A percentile compares a stretch with the other conserved stretches of the same genome.
These are phyloP conservation scores for Harlomillsia oculata DNA, from an alignment of 1,140 invertebrate genomes.

Conservation along the genomic window DNA sequence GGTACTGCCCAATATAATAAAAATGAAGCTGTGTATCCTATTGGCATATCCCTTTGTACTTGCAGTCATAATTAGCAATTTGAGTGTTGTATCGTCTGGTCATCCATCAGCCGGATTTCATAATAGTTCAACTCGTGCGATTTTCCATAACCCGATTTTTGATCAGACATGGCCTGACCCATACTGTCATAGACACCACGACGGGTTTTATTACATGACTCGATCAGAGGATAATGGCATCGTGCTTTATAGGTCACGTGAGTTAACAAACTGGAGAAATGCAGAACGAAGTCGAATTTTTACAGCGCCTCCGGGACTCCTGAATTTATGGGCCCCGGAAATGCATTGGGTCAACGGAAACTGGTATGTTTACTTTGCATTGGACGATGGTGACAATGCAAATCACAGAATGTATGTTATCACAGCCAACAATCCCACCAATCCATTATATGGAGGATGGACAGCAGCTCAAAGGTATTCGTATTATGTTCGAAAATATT, in stretches of 20 bases:
- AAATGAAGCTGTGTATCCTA: no score
- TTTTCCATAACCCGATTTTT: slow-evolving; percentile 19
- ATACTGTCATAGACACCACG: slow-evolving; percentile 2
- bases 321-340: slow-evolving; percentile 29
- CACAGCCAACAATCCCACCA: slow-evolving; percentile 10
- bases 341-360: slow-evolving; percentile 23
- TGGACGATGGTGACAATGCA: slow-evolving; percentile 29
- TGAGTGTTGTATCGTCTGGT: no score
- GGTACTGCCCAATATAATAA: not conserved
- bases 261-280: slow-evolving; percentile 36
- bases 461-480: slow-evolving; percentile 12
- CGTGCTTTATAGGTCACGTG: slow-evolving; percentile 42
- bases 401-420: slow-evolving; percentile 33
- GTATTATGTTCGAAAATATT: not conserved
- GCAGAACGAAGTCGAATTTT: slow-evolving; percentile 16
- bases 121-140: not conserved
- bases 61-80: no score
- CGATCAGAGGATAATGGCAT: slow-evolving; percentile 36
- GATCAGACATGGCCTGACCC: slow-evolving; percentile 21
- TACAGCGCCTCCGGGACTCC: slow-evolving; percentile 6
- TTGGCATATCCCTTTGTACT: slow-evolving; percentile 34
- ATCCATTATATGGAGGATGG: slow-evolving; percentile 20
- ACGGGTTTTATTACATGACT: slow-evolving; percentile 40
- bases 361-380: slow-evolving; percentile 32
- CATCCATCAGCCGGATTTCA: no score